Conservation (phyloP, 2,797 vertebrate genomes). For the Agapornis canus region DNA sequence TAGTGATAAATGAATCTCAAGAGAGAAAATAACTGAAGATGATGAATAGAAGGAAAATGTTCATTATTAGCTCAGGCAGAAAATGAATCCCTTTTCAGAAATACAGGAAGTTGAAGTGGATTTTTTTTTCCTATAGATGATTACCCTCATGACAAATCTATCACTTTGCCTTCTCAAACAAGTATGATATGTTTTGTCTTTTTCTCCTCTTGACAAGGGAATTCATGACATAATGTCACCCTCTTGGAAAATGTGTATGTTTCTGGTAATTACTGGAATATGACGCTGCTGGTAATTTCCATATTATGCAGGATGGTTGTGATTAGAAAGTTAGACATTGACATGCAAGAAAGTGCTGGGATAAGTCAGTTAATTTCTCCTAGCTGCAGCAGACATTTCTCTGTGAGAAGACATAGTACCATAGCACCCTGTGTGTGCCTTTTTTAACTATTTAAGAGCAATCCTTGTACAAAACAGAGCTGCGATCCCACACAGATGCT, state of each 20-base stretch:
- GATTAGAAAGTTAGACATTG: constrained; percentile 39
- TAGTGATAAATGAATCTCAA: constrained; percentile 69
- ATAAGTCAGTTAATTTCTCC: constrained; percentile 18
- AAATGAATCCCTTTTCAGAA: constrained; percentile 60
- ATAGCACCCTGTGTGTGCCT: neutral
- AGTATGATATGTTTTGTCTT: constrained; percentile 11
- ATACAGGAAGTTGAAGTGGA: constrained; percentile 59
- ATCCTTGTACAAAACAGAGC: neutral
- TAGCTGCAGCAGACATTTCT: neutral
- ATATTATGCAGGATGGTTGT: neutral
- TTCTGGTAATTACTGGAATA: constrained; percentile 62
- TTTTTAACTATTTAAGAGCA: neutral
- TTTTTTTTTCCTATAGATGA: constrained; percentile 61
- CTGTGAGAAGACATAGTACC: neutral
- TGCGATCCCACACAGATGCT: neutral
- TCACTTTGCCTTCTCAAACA: constrained; percentile 44
- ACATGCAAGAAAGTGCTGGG: neutral
- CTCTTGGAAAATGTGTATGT: constrained; percentile 22
- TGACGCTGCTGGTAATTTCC: constrained; percentile 47
- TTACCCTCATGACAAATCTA: constrained; percentile 72
- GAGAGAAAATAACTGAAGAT: constrained; percentile 61
- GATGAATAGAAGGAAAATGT: constrained; percentile 49
- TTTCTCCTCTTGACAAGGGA: constrained; percentile 26
- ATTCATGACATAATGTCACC: constrained; percentile 38
- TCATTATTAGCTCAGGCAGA: constrained; percentile 63